Percentiles rank a stretch among this genome's conserved stretches.
Conservation (phyloP, 2,888 invertebrate species). For the Leptopilina myrica region DNA sequence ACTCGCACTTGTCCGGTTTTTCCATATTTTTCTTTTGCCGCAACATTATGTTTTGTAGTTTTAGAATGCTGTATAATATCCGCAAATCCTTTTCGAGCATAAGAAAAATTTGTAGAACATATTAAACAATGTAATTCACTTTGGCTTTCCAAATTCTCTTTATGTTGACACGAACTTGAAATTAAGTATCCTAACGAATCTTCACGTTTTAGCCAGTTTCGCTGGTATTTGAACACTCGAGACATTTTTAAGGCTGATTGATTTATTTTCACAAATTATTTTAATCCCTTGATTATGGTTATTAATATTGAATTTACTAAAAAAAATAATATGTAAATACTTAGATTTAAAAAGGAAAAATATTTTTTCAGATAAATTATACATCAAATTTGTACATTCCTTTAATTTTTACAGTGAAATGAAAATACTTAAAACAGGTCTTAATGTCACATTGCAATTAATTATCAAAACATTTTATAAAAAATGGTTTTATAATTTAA, state of each 20-base stretch:
- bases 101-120: neutral
- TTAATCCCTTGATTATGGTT: no score
- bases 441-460: no score
- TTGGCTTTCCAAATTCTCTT: neutral
- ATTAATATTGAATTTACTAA: no score
- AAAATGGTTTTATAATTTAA: no score
- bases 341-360: no score
- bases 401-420: no score
- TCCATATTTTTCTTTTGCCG: neutral
- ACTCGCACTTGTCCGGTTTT: no score
- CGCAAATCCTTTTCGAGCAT: slow-evolving; percentile 6
- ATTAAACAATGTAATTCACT: neutral
- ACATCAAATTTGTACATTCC: no score
- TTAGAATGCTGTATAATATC: neutral
- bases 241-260: neutral
- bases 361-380: no score
- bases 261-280: neutral
- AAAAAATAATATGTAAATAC: no score
- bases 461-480: no score
- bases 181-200: neutral
- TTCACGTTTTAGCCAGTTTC: neutral
- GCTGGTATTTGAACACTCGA: neutral
- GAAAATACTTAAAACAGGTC: no score
- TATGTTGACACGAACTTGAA: neutral
- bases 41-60: neutral